Evolutionary conservation across 2,113 vertebrate genomes (phyloP).

Genomic region (Regulus satrapa): DNA sequence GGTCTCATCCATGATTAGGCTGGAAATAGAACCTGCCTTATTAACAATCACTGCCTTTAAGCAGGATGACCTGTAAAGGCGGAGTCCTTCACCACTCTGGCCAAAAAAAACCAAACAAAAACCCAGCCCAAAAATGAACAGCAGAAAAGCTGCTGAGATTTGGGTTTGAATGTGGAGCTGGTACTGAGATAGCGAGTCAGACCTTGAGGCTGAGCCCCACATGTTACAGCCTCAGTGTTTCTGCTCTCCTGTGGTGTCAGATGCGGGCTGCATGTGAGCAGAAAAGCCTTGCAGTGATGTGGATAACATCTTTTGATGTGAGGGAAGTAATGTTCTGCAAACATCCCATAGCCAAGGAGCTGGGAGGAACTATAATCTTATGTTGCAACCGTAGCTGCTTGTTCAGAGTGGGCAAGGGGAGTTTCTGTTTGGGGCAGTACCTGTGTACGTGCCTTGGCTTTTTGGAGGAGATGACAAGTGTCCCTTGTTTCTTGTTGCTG

Average conservation of each 20-base stretch:
- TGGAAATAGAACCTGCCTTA: conserved; percentile 35
- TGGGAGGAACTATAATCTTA: not conserved
- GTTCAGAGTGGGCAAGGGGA: not conserved
- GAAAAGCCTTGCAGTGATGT: not conserved
- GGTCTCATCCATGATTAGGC: conserved; percentile 26
- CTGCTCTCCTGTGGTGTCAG: not conserved
- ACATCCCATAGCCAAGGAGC: not conserved
- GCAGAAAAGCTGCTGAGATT: rapidly evolving
- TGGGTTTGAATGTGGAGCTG: not conserved
- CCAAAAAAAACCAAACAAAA: rapidly evolving
- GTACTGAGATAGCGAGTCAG: not conserved
- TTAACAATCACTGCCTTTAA: conserved; percentile 5
- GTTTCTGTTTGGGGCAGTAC: not conserved
- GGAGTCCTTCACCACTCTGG: not conserved
- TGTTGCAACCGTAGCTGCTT: not conserved
- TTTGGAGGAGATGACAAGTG: not conserved
- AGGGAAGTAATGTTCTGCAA: not conserved
- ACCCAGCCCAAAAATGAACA: not conserved
- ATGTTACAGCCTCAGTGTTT: rapidly evolving
- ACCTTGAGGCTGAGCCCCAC: not conserved
- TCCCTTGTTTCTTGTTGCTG: not conserved
- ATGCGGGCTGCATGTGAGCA: not conserved
- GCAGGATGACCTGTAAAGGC: not conserved
- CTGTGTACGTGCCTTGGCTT: not conserved
- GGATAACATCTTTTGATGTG: not conserved